These are phyloP conservation scores for Corythaeola cristata DNA, from an alignment of 2,113 vertebrate species.

Conservation along the genomic window DNA sequence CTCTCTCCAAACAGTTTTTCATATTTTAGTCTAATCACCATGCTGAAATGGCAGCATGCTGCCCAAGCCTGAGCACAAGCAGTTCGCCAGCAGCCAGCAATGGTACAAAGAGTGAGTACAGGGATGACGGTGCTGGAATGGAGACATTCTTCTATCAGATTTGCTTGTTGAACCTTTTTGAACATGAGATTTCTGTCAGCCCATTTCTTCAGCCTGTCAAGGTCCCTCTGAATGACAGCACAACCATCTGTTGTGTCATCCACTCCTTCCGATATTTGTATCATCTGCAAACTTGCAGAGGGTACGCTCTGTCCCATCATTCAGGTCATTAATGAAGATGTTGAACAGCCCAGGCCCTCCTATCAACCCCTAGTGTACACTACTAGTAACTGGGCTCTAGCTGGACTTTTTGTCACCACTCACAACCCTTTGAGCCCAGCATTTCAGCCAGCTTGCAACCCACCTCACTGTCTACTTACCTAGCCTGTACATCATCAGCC, in stretches of 20 bases:
- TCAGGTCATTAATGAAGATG: background rate
- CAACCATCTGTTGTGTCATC: background rate
- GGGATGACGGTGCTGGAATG: background rate
- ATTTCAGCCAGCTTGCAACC: background rate
- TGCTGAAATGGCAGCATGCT: background rate
- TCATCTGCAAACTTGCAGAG: background rate
- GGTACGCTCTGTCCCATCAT: background rate
- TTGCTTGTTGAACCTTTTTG: background rate
- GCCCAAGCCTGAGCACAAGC: background rate
- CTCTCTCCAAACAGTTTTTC: background rate
- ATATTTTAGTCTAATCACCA: background rate
- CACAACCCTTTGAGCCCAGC: background rate
- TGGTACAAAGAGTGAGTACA: rapidly evolving
- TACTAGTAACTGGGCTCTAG: background rate
- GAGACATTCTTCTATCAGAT: background rate
- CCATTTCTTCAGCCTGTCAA: background rate
- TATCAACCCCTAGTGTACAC: background rate
- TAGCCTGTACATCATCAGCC: background rate
- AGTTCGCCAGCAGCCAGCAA: background rate
- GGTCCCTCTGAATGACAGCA: background rate
- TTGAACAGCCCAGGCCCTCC: background rate
- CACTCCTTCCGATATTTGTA: background rate
- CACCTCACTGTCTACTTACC: background rate
- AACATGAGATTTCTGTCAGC: background rate
- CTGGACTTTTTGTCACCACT: background rate